A percentile compares a stretch with the other conserved stretches of the same genome.
Evolutionary conservation across 2,113 vertebrate genomes (phyloP).

Genomic region (Sinocyclocheilus anshuiensis): DNA sequence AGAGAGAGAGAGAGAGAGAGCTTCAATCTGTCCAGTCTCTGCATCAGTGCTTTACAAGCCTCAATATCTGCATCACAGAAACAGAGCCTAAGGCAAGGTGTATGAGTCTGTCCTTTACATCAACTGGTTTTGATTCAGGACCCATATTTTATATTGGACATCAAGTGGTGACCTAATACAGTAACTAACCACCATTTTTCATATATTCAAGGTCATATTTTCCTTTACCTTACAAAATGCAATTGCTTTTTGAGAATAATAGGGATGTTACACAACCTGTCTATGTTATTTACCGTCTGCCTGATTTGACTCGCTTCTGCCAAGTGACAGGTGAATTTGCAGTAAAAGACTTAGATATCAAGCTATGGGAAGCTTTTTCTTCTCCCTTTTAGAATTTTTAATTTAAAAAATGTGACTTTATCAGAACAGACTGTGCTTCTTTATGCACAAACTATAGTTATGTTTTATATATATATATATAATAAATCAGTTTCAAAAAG

Average conservation of each 20-base stretch:
- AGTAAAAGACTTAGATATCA: neutral
- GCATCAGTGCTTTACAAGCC: slow-evolving; percentile 40
- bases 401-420: neutral
- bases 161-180: neutral
- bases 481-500: no score
- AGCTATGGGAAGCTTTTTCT: neutral
- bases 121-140: neutral
- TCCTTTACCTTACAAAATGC: neutral
- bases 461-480: neutral
- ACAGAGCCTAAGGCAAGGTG: slow-evolving; percentile 13
- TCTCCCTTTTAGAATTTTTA: neutral
- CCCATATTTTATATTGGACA: neutral
- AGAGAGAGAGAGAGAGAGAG: neutral
- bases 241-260: neutral
- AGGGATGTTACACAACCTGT: neutral
- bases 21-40: slow-evolving; percentile 47
- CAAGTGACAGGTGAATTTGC: neutral
- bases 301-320: neutral
- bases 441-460: neutral
- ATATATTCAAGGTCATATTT: neutral
- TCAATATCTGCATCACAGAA: slow-evolving; percentile 10
- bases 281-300: neutral
- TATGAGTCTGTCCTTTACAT: neutral
- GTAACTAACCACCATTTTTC: neutral
- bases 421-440: slow-evolving; percentile 2